A percentile compares a stretch with the other conserved stretches of the same genome.
phyloP scores from a whole-genome alignment of 2,113 vertebrate species.

The Ciconia boyciana region DNA sequence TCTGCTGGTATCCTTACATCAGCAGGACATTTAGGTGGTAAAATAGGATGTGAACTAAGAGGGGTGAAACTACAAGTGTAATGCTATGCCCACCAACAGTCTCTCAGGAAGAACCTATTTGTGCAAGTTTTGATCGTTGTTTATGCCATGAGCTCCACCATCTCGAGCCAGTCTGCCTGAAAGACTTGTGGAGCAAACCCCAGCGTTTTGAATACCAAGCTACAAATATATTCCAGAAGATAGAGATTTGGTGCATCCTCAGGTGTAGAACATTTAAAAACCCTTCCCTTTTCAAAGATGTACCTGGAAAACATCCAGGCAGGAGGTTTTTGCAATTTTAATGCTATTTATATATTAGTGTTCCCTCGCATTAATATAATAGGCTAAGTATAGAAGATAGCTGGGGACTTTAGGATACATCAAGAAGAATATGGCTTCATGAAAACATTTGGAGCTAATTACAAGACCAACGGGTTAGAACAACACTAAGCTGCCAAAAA shows the following conservation, averaged over 20 bases:
- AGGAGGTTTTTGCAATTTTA: not conserved
- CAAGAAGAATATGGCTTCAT: conserved; percentile 44
- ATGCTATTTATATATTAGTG: not conserved
- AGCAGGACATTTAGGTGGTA: not conserved
- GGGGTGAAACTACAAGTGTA: not conserved
- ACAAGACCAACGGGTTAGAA: conserved; percentile 54
- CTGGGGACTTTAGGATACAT: conserved; percentile 27
- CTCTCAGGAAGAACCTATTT: not conserved
- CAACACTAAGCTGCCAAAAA: conserved; percentile 55
- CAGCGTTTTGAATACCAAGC: not conserved
- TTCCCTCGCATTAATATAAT: not conserved
- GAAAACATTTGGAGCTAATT: conserved; percentile 67
- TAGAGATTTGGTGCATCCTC: not conserved
- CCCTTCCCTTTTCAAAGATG: not conserved
- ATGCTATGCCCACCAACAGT: no score
- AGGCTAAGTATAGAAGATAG: conserved; percentile 3
- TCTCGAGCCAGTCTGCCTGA: not conserved
- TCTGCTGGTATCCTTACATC: not conserved
- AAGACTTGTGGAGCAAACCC: not conserved
- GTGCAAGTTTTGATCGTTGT: not conserved
- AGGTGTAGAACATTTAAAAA: not conserved
- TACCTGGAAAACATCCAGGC: not conserved
- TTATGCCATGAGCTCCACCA: not conserved
- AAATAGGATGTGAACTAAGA: not conserved
- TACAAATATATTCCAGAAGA: not conserved